A percentile compares a stretch with the other conserved stretches of the same genome.
Conservation (phyloP, 2,888 invertebrate genomes). For the Melipona bicolor region DNA sequence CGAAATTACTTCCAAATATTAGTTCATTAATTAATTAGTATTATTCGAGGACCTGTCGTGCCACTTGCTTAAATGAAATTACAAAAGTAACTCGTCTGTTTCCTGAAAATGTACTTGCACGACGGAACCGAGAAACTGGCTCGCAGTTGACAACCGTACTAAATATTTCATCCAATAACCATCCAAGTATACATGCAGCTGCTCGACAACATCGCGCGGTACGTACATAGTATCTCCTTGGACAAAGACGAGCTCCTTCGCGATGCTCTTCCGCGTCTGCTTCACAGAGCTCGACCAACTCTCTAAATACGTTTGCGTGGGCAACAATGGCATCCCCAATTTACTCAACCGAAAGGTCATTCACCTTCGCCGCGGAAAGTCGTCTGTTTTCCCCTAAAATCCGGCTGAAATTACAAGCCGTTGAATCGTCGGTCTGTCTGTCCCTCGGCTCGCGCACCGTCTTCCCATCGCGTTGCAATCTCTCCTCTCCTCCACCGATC, state of each 20-base stretch:
- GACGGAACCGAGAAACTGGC: too few relatives aligned
- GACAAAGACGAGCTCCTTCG: not conserved
- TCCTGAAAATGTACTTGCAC: too few relatives aligned
- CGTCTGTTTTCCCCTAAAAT: constrained; percentile 44
- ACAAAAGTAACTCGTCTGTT: too few relatives aligned
- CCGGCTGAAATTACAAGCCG: constrained; percentile 30
- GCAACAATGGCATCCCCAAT: constrained; percentile 16
- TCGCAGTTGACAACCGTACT: not conserved
- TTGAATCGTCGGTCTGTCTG: constrained; percentile 20
- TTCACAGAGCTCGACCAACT: not conserved
- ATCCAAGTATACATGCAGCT: constrained; percentile 25
- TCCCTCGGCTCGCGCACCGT: constrained; percentile 12
- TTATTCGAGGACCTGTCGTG: too few relatives aligned
- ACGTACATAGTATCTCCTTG: not conserved
- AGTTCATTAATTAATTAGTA: too few relatives aligned
- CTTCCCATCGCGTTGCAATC: not conserved
- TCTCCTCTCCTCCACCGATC: constrained; percentile 2
- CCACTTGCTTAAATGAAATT: too few relatives aligned
- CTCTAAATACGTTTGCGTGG: not conserved
- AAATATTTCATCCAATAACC: constrained; percentile 39
- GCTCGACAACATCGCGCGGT: not conserved
- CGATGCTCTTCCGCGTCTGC: not conserved
- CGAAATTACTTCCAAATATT: too few relatives aligned
- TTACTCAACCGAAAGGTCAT: constrained; percentile 16
- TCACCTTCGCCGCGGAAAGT: constrained; percentile 4